phyloP scores from a whole-genome alignment of 2,888 invertebrate genomes.

The Tenthredo scrophulariae region DNA sequence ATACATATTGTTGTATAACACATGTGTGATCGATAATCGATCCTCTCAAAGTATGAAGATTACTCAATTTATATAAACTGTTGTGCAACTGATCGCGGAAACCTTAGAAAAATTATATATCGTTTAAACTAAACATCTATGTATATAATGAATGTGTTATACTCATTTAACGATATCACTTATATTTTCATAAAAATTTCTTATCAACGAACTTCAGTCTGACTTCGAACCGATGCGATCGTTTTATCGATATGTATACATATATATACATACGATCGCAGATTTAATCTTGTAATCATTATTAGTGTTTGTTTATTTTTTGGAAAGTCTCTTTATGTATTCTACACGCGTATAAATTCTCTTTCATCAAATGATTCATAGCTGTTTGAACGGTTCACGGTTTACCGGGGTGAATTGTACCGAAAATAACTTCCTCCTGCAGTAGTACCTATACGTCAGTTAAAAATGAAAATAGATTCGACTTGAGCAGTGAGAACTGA shows the following conservation, averaged over 20 bases:
- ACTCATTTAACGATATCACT: neutral
- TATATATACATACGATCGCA: neutral
- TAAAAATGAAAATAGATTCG: constrained; percentile 40
- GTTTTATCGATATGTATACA: neutral
- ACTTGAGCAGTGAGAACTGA: neutral
- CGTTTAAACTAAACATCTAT: neutral
- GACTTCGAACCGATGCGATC: neutral
- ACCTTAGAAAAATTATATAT: neutral
- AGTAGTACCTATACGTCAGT: neutral
- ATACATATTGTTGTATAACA: neutral
- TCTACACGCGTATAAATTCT: neutral
- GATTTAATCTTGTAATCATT: neutral
- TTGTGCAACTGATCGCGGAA: constrained; percentile 28
- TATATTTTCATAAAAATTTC: neutral
- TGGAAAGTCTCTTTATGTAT: neutral
- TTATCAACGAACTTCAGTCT: neutral
- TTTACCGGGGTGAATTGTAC: constrained; percentile 29
- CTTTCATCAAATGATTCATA: constrained; percentile 15
- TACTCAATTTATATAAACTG: neutral
- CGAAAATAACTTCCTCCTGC: constrained; percentile 38
- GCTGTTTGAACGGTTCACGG: constrained; percentile 16
- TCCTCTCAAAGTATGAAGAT: neutral
- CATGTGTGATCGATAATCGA: constrained; percentile 6
- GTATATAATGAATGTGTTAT: neutral
- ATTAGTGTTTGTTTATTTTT: neutral